Conservation (phyloP, 2,113 vertebrate genomes). For the Cynoglossus semilaevis region DNA sequence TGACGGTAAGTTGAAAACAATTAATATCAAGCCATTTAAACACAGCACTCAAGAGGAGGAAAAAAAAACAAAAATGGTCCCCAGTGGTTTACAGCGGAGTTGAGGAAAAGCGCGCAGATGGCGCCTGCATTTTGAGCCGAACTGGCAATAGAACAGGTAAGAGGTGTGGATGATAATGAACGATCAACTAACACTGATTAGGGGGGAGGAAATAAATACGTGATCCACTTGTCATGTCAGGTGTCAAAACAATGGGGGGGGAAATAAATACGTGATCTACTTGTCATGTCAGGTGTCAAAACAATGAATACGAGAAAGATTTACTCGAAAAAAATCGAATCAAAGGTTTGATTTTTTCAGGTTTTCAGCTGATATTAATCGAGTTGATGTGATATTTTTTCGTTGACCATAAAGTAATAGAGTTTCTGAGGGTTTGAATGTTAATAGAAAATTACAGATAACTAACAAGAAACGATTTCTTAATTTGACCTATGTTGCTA, state of each 20-base stretch:
- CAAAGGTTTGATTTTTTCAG: neutral
- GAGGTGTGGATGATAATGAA: neutral
- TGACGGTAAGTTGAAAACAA: conserved; percentile 41
- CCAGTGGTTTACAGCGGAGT: conserved; percentile 17
- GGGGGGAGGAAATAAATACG: neutral
- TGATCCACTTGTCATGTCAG: neutral
- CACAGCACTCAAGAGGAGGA: neutral
- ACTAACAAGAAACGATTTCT: too few relatives aligned
- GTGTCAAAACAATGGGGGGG: neutral
- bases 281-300: neutral
- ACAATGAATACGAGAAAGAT: neutral
- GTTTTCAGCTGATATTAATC: too few relatives aligned
- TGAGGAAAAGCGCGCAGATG: conserved; percentile 3
- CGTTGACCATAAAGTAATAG: too few relatives aligned
- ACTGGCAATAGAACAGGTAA: conserved; percentile 5
- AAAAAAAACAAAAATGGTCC: conserved; percentile 24
- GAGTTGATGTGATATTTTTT: too few relatives aligned
- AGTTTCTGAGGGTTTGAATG: too few relatives aligned
- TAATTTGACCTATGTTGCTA: too few relatives aligned
- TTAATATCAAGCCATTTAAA: conserved; percentile 14
- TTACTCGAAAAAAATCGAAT: neutral
- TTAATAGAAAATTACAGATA: too few relatives aligned
- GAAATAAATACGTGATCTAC: neutral
- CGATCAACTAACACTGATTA: neutral
- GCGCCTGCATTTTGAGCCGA: neutral